These are phyloP conservation scores for Nyctibius grandis DNA, from an alignment of 2,797 vertebrate genomes.

Conservation along the genomic window DNA sequence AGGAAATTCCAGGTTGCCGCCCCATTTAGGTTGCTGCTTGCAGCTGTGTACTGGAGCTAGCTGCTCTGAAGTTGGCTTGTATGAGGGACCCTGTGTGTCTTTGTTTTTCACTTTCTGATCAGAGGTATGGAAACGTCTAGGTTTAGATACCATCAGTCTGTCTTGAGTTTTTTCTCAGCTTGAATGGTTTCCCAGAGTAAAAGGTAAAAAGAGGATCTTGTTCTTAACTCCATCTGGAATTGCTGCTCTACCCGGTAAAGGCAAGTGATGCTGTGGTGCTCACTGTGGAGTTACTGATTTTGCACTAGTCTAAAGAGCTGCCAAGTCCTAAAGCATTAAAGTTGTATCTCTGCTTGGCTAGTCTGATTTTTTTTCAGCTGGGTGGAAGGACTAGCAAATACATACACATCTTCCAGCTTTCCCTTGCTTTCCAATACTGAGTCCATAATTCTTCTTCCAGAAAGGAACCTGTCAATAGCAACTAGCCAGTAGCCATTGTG, in stretches of 20 bases:
- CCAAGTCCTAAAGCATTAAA: not conserved
- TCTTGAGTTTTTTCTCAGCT: not conserved
- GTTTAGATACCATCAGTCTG: not conserved
- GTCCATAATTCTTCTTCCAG: not conserved
- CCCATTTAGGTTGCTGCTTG: not conserved
- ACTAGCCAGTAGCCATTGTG: not conserved
- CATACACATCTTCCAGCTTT: not conserved
- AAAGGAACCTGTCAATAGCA: not conserved
- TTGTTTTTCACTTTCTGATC: not conserved
- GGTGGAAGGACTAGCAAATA: not conserved
- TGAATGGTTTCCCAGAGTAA: not conserved
- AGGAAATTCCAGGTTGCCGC: not conserved
- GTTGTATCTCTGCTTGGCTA: not conserved
- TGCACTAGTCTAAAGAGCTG: not conserved
- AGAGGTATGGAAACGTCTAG: not conserved
- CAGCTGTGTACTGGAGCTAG: not conserved
- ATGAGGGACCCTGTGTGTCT: accelerated
- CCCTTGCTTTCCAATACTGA: not conserved
- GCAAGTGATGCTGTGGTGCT: not conserved
- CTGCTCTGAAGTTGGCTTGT: not conserved
- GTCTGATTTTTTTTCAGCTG: not conserved
- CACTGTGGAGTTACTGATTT: not conserved
- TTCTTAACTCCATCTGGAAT: not conserved
- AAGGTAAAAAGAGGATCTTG: not conserved
- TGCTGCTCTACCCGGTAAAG: not conserved